Base-by-base conservation (phyloP, 53 echinoderm and acorn worm species). In the Pentamera pediparva region DNA sequence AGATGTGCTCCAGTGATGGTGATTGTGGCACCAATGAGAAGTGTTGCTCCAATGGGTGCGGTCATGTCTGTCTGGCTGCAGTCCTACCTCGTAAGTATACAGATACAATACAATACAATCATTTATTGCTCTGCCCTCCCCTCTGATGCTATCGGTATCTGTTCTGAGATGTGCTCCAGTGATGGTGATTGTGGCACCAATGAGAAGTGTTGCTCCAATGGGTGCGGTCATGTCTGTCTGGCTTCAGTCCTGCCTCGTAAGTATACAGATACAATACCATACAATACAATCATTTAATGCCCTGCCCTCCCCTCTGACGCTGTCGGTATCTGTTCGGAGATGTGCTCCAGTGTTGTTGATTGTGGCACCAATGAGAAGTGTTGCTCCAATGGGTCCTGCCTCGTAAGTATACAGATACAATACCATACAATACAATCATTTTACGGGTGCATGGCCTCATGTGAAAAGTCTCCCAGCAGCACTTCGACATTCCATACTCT, bases 141-240 rank as follows among this genome's bases (percentile, higher is more conserved):
- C 9, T 30, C 35, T 4, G 81, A 76, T 50, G 69, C 67, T 34
- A 59, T 75, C 17, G 86, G 86, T 5, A 75, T 85, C 36, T 85
- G 86, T 17, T 17, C 75, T 4, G 86, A 80, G 3, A 62, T 45
- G 48, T 85, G 86, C 69, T 30, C 63, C 9, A 61, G 74, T 51
- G 86, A 85, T 59, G 80, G 76, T 13, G 64, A 80, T n/a, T 85
- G 86, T 34, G 48, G 60, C 12, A 29, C 56, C 25, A 63, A 32
- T 32, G 75, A 85, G 86, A 85, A 85, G 39, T 75, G 75, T 25
- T 75, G 75, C 59, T 58, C 58, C 41, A 75, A 75, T 37, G 75
- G 75, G 15, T 75, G 75, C 19, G 75, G 75, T 39, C 75, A 75
- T 36, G 75, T 59, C 29, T 75, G 75, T 40, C 26, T 75, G 41